A percentile compares a stretch with the other conserved stretches of the same genome.
Conservation (phyloP, 1,140 invertebrate genomes). For the Drosophila equinoxialis region DNA sequence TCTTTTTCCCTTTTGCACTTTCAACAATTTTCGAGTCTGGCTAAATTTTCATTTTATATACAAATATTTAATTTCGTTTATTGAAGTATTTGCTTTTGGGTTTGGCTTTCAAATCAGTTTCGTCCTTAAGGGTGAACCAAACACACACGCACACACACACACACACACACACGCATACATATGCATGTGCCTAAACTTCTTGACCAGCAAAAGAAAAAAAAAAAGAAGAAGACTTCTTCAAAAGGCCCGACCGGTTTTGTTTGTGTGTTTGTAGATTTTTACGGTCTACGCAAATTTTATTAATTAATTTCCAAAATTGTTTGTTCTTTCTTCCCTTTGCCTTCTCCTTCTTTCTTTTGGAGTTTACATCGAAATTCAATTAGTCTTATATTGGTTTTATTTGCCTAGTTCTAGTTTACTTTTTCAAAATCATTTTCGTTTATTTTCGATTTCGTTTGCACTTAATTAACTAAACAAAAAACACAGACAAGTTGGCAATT, state of each 20-base stretch:
- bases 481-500: too few species aligned
- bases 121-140: conserved; percentile 22
- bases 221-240: conserved; percentile 39
- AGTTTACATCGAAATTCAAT: conserved; percentile 46
- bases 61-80: conserved; percentile 79
- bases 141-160: not conserved
- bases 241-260: conserved; percentile 29
- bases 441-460: conserved; percentile 22
- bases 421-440: not conserved
- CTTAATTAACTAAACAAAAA: not conserved
- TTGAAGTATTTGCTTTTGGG: conserved; percentile 72
- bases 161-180: not conserved
- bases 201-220: conserved; percentile 37
- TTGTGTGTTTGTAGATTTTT: conserved; percentile 32
- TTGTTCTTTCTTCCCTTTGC: conserved; percentile 14
- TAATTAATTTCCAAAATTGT: conserved; percentile 70
- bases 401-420: conserved; percentile 25
- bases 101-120: conserved; percentile 54
- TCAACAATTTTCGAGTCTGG: not conserved
- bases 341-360: not conserved
- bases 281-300: conserved; percentile 62
- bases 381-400: conserved; percentile 47
- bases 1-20: conserved; percentile 8
- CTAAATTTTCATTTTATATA: conserved; percentile 60
- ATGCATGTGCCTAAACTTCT: conserved; percentile 54